Percentiles rank a stretch among this genome's conserved stretches.
Conservation (phyloP, 1,140 invertebrate genomes). For the Riptortus pedestris region DNA sequence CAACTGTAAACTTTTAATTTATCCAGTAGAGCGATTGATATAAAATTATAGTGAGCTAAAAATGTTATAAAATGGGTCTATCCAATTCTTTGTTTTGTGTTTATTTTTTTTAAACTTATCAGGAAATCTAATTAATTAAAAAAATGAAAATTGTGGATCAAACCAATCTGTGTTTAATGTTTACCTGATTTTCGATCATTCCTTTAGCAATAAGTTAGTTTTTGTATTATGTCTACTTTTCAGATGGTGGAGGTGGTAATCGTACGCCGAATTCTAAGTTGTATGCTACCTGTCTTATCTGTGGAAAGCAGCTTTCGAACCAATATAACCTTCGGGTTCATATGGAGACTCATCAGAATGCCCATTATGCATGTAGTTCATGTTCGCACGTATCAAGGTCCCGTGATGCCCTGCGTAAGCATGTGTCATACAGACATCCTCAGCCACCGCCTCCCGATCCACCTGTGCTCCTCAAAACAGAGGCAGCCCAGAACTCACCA, state of each 20-base stretch:
- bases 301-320: conserved; percentile 76
- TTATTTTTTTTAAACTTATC: no score
- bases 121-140: no score
- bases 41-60: no score
- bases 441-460: conserved; percentile 36
- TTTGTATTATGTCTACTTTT: not conserved
- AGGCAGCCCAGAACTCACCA: not conserved
- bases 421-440: conserved; percentile 74
- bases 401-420: conserved; percentile 73
- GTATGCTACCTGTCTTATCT: conserved; percentile 67
- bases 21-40: no score
- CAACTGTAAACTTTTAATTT: no score
- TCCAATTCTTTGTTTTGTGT: no score
- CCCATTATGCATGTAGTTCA: conserved; percentile 65
- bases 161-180: no score
- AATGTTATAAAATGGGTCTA: no score
- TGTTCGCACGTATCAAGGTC: conserved; percentile 76
- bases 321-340: conserved; percentile 82
- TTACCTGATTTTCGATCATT: no score
- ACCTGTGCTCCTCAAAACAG: not conserved
- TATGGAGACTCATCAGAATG: conserved; percentile 78
- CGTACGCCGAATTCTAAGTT: conserved; percentile 38
- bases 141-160: no score
- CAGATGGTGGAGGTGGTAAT: conserved; percentile 14
- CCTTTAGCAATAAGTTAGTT: no score